These are phyloP conservation scores for Aspidoscelis tigris DNA, from an alignment of 2,113 vertebrate genomes.

Conservation along the genomic window DNA sequence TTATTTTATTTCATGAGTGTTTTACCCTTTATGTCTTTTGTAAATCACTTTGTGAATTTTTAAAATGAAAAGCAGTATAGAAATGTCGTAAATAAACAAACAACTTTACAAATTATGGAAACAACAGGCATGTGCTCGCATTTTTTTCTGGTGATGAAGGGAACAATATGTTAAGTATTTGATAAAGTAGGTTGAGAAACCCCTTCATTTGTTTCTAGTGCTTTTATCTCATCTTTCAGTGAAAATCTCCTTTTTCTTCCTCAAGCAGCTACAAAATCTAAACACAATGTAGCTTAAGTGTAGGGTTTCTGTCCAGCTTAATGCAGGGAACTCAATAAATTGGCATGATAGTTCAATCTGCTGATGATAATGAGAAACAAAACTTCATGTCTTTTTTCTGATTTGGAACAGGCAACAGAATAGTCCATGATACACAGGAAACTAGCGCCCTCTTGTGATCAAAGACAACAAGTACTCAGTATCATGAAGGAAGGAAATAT, in stretches of 20 bases:
- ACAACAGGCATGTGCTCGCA: no score
- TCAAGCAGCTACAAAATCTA: background rate
- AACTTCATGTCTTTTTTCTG: background rate
- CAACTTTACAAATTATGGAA: no score
- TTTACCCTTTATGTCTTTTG: no score
- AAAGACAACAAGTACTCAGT: constrained; percentile 28
- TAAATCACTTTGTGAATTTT: no score
- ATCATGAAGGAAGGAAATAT: constrained; percentile 4
- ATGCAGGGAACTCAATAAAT: background rate
- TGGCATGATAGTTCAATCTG: background rate
- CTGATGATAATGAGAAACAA: background rate
- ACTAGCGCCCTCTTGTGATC: constrained; percentile 76
- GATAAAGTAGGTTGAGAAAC: no score
- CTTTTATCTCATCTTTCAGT: background rate
- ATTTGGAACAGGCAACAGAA: background rate
- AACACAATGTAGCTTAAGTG: no score
- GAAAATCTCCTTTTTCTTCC: background rate
- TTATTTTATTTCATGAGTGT: no score
- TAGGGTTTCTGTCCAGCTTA: background rate
- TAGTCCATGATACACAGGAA: constrained; percentile 34
- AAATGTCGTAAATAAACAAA: no score
- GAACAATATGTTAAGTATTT: no score
- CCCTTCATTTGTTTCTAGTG: background rate
- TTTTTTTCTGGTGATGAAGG: no score
- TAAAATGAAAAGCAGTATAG: no score